phyloP scores from a whole-genome alignment of 1,140 invertebrate species.

The Drosophila ananassae region DNA sequence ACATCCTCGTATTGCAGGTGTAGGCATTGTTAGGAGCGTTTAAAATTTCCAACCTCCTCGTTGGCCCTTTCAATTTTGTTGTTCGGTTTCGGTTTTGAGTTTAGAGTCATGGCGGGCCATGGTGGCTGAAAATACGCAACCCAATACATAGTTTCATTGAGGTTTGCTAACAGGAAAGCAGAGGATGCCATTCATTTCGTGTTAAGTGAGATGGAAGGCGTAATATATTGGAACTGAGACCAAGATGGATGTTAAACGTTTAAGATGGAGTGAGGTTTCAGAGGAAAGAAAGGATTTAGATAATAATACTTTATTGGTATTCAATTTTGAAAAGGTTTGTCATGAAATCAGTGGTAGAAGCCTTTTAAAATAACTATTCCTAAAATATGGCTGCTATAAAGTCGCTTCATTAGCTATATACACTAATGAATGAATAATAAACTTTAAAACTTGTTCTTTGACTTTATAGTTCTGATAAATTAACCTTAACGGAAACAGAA shows the following conservation, averaged over 20 bases:
- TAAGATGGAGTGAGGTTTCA: not conserved
- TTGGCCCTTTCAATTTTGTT: conserved; percentile 22
- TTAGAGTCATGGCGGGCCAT: conserved; percentile 3
- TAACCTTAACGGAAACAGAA: not conserved
- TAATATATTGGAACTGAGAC: conserved; percentile 28
- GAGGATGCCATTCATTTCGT: conserved; percentile 7
- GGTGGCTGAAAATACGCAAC: conserved; percentile 17
- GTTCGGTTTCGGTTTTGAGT: conserved; percentile 23
- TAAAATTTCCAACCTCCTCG: conserved; percentile 39
- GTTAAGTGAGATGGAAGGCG: conserved; percentile 36
- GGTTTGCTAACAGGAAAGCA: conserved; percentile 7
- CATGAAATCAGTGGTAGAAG: too few relatives aligned
- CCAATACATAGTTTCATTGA: conserved; percentile 28
- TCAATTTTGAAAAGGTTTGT: too few relatives aligned
- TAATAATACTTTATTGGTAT: not conserved
- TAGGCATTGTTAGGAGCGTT: conserved; percentile 45
- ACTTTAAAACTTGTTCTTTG: not conserved
- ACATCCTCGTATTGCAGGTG: conserved; percentile 24
- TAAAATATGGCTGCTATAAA: too few relatives aligned
- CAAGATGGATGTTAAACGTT: conserved; percentile 15
- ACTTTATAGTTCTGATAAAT: too few relatives aligned
- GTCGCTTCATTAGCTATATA: not conserved
- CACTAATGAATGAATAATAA: not conserved
- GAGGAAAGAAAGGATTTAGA: too few relatives aligned
- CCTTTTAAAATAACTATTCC: too few relatives aligned